Base-by-base conservation (phyloP, 2,888 invertebrate genomes). In the Drosophila vallismaia region DNA sequence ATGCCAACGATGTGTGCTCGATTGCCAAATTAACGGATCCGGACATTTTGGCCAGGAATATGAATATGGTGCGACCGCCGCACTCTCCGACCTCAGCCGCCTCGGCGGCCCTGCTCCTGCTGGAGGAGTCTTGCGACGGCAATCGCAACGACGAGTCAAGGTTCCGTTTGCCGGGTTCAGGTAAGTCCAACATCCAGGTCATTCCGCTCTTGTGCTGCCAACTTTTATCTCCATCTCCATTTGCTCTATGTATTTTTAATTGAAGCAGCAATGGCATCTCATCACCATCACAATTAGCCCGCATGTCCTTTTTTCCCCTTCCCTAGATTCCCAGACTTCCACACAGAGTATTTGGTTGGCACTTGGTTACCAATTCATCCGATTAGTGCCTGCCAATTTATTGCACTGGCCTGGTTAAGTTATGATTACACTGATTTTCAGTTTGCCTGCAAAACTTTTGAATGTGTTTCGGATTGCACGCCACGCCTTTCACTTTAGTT, bases 1-100 rank as follows among this genome's bases (percentile, higher is more conserved):
- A 90, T 85, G 91, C 90, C 75, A 91, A 91, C 73, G 85, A 89
- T 88, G 84, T 90, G 79, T 85, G 86, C 75, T 71, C 81, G 62
- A 76, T 88, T 84, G 83, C 72, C 74, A 88, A 88, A 86, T 88
- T 89, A 88, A 88, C 86, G 88, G 89, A 87, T 73, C 48, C 31
- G 60, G 60, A 62, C 26, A n/a, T 36, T 36, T n/a, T 31, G 54
- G 12, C 38, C 45, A 19, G 44, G 33, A 56, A 24, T 55, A 33
- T 33, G 50, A 55, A 51, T 56, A 33, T 33, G 6, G 36, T 36
- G 36, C n/a, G 36, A 40, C 26, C 66, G 10, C 68, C 77, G 44
- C 73, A 71, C 42, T 86, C 86, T 4, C 88, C 89, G 40, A 76
- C 88, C 40, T 60, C 82, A 49, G 77, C 70, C 63, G 76, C 83